These are phyloP conservation scores for Sclerodermus sp. DNA, from an alignment of 2,888 invertebrate genomes.

Conservation along the genomic window DNA sequence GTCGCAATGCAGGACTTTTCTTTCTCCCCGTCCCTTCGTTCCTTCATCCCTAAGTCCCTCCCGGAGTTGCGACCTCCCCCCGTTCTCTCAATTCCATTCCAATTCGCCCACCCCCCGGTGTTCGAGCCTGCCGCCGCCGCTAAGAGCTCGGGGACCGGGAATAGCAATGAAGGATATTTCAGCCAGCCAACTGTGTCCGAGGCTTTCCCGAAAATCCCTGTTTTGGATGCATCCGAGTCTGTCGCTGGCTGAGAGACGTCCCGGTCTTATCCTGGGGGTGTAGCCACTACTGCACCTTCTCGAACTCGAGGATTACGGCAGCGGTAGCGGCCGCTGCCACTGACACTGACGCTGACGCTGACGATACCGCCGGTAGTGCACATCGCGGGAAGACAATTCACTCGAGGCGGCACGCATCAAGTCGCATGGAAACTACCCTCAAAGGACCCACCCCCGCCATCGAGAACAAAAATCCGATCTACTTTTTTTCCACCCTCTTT, in stretches of 20 bases:
- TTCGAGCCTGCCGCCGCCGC: conserved; percentile 17
- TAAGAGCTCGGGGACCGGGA: conserved; percentile 35
- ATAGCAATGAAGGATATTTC: conserved; percentile 49
- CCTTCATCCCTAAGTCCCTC: too few species aligned
- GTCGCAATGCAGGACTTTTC: conserved; percentile 56
- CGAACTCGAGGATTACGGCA: too few species aligned
- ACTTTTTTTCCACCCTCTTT: conserved; percentile 8
- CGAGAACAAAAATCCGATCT: not conserved
- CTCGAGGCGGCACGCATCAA: conserved; percentile 13
- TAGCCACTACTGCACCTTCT: conserved; percentile 4
- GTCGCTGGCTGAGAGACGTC: not conserved
- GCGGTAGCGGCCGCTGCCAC: too few species aligned
- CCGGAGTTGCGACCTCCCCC: conserved; percentile 4
- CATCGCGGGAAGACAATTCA: too few species aligned
- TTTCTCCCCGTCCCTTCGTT: conserved; percentile 4
- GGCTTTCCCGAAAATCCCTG: conserved; percentile 47
- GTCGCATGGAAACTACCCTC: conserved; percentile 30
- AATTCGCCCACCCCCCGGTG: not conserved
- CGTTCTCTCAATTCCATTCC: conserved; percentile 2
- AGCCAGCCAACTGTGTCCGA: conserved; percentile 44
- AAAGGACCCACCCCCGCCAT: conserved; percentile 19
- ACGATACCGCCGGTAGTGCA: too few species aligned
- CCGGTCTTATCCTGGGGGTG: conserved; percentile 11
- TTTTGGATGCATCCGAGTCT: conserved; percentile 38
- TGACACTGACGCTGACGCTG: too few species aligned